Conservation (phyloP, 2,888 invertebrate genomes). For the Palloptera scutellata region DNA sequence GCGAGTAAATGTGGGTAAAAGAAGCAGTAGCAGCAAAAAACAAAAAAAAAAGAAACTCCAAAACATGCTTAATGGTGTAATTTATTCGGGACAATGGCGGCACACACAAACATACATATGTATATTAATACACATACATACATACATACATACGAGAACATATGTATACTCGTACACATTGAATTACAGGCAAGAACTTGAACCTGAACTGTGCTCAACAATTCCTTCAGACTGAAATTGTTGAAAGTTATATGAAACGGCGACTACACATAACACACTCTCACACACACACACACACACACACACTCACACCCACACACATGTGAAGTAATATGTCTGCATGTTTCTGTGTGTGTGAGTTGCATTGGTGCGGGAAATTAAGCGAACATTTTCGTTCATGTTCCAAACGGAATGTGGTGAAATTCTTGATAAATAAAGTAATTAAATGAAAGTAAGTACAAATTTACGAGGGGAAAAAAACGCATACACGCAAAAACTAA, state of each 20-base stretch:
- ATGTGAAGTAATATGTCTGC: constrained; percentile 2
- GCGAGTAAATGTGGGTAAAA: not conserved
- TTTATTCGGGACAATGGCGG: constrained; percentile 11
- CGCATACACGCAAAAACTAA: not conserved
- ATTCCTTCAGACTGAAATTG: not conserved
- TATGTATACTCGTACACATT: not conserved
- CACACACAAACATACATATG: not conserved
- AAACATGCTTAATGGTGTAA: constrained; percentile 19
- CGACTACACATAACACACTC: not conserved
- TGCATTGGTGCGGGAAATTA: not conserved
- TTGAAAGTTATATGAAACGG: constrained; percentile 2
- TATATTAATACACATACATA: not conserved
- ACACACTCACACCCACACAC: constrained; percentile 1
- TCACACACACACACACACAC: not conserved
- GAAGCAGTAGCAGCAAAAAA: not conserved
- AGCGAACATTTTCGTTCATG: not conserved
- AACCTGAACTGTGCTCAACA: constrained; percentile 25
- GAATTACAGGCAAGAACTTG: constrained; percentile 20
- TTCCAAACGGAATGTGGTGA: not conserved
- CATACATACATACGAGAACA: not conserved
- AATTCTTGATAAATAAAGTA: constrained; percentile 31
- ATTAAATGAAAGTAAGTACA: constrained; percentile 27
- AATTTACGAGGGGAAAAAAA: too few species aligned
- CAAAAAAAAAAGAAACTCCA: not conserved
- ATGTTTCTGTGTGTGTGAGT: constrained; percentile 8